phyloP scores from a whole-genome alignment of 1,140 invertebrate genomes.

The Aphelenchoides fujianensis region DNA sequence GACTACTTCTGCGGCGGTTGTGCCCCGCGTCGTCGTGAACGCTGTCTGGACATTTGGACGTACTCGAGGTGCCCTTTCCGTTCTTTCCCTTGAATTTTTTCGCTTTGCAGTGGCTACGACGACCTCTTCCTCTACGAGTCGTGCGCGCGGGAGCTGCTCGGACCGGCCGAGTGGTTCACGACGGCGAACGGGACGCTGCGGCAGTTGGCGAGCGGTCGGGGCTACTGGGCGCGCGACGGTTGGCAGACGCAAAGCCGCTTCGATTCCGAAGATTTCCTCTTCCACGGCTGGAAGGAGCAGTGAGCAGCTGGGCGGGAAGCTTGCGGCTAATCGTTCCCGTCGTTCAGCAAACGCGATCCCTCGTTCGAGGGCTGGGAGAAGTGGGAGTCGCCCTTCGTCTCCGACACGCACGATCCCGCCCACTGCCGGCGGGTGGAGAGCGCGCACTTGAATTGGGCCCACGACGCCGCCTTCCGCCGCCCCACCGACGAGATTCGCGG shows the following conservation, averaged over 20 bases:
- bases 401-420: neutral
- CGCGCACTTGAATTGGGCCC: neutral
- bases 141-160: conserved; percentile 42
- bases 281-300: neutral
- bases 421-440: neutral
- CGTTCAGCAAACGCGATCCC: too few relatives aligned
- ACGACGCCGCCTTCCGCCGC: neutral
- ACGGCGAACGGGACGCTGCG: neutral
- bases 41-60: conserved; percentile 29
- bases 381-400: neutral
- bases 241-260: neutral
- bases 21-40: neutral
- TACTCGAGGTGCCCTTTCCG: neutral
- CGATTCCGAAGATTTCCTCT: neutral
- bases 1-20: conserved; percentile 30
- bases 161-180: neutral
- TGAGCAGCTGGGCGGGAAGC: neutral
- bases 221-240: neutral
- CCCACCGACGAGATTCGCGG: neutral
- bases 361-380: too few relatives aligned
- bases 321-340: neutral
- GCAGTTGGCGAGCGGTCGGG: neutral
- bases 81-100: neutral
- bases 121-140: conserved; percentile 27
- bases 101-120: conserved; percentile 22